Percentiles rank a stretch among this genome's conserved stretches.
Conservation (phyloP, 1,140 invertebrate genomes). For the Trichonephila clavipes region DNA sequence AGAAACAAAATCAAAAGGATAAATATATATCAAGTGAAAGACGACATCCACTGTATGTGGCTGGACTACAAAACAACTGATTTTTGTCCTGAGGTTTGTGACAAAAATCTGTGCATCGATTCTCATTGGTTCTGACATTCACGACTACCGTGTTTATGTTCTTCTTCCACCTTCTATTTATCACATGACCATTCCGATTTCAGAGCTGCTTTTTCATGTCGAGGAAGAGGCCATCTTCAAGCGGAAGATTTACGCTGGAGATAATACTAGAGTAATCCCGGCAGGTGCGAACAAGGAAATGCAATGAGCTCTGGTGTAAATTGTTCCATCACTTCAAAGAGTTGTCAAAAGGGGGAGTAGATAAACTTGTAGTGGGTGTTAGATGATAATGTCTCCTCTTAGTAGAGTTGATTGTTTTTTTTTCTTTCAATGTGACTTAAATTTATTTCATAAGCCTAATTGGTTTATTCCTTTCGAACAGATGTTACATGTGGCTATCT, state of each 20-base stretch:
- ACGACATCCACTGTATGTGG: not conserved
- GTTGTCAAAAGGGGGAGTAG: too few relatives aligned
- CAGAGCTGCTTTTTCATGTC: not conserved
- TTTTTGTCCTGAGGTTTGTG: not conserved
- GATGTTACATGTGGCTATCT: too few relatives aligned
- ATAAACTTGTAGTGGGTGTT: too few relatives aligned
- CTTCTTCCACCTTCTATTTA: not conserved
- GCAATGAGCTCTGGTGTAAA: not conserved
- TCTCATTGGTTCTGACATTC: conserved; percentile 8
- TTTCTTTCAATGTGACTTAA: too few relatives aligned
- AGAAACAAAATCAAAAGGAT: not conserved
- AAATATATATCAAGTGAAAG: not conserved
- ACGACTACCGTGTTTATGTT: not conserved
- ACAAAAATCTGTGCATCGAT: not conserved
- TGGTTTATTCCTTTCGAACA: too few relatives aligned
- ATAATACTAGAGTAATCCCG: not conserved
- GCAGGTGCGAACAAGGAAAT: not conserved
- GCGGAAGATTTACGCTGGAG: not conserved
- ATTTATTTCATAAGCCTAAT: too few relatives aligned
- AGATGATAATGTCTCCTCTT: too few relatives aligned
- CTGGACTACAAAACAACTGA: not conserved
- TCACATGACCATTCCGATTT: not conserved
- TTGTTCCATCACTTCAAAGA: not conserved
- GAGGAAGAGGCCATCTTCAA: not conserved
- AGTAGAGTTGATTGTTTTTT: too few relatives aligned